Evolutionary conservation across 2,113 vertebrate species (phyloP).

Genomic region (Bagarius yarrelli): DNA sequence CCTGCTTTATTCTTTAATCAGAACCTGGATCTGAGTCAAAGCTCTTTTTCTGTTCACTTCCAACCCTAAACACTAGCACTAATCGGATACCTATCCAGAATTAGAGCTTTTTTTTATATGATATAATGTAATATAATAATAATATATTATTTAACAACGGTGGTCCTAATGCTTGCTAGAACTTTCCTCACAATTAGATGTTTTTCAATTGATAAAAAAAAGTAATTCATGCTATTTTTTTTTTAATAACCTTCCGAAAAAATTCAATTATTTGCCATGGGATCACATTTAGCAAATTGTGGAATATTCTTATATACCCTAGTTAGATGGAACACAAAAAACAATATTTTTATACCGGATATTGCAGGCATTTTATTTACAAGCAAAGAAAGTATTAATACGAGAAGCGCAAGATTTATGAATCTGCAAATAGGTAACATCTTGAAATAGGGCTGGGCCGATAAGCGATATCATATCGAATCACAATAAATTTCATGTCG

Average conservation of each 20-base stretch:
- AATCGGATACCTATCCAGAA: not conserved
- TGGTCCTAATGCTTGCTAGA: not conserved
- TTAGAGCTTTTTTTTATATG: not conserved
- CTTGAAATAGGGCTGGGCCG: too few species aligned
- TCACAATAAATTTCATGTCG: too few species aligned
- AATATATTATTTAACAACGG: not conserved
- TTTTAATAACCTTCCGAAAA: not conserved
- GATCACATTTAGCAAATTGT: not conserved
- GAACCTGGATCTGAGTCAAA: constrained; percentile 15
- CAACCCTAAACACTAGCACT: not conserved
- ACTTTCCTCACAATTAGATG: not conserved
- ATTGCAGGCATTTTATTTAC: not conserved
- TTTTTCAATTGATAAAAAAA: not conserved
- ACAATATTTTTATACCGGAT: not conserved
- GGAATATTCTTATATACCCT: not conserved
- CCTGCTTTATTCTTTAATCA: not conserved
- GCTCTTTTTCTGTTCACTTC: constrained; percentile 10
- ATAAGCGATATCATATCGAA: too few species aligned
- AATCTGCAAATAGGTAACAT: not conserved
- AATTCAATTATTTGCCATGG: not conserved
- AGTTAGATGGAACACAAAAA: not conserved
- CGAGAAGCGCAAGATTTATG: not conserved
- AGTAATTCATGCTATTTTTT: not conserved
- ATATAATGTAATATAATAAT: not conserved
- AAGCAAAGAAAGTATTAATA: not conserved